These are phyloP conservation scores for Ectropis crepuscularia DNA, from an alignment of 2,888 invertebrate genomes.

Conservation along the genomic window DNA sequence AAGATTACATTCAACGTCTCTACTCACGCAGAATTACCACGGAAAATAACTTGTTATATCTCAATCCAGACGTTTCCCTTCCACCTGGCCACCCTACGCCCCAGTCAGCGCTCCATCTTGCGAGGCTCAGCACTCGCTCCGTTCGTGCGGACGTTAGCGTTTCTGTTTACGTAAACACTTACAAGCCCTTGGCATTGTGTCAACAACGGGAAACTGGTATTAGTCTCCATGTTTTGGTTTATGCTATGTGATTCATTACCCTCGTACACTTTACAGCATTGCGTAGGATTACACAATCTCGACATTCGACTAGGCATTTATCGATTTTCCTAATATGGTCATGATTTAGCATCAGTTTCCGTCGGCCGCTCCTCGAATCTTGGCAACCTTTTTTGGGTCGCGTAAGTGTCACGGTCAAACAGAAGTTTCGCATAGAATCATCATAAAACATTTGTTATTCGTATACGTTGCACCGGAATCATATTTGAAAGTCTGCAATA, in stretches of 20 bases:
- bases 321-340: slow-evolving; percentile 21
- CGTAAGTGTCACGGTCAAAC: slow-evolving; percentile 42
- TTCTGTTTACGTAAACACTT: slow-evolving; percentile 33
- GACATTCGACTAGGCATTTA: slow-evolving; percentile 16
- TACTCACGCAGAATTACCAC: no score
- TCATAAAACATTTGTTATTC: slow-evolving; percentile 38
- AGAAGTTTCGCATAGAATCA: slow-evolving; percentile 43
- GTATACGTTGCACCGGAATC: slow-evolving; percentile 36
- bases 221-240: slow-evolving; percentile 17
- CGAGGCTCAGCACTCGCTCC: slow-evolving; percentile 23
- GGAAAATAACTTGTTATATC: no score
- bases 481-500: slow-evolving; percentile 27
- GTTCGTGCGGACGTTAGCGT: slow-evolving; percentile 25
- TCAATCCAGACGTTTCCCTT: no score
- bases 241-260: slow-evolving; percentile 16
- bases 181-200: slow-evolving; percentile 31
- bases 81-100: no score
- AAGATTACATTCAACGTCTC: no score
- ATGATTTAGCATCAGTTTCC: slow-evolving; percentile 23
- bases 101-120: slow-evolving; percentile 34
- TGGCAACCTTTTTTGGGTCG: slow-evolving; percentile 35
- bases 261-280: slow-evolving; percentile 6
- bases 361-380: slow-evolving; percentile 29
- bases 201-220: slow-evolving; percentile 21
- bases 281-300: slow-evolving; percentile 25